Evolutionary conservation across 2,797 vertebrate species (phyloP).

Genomic region (Peromyscus nudipes): DNA sequence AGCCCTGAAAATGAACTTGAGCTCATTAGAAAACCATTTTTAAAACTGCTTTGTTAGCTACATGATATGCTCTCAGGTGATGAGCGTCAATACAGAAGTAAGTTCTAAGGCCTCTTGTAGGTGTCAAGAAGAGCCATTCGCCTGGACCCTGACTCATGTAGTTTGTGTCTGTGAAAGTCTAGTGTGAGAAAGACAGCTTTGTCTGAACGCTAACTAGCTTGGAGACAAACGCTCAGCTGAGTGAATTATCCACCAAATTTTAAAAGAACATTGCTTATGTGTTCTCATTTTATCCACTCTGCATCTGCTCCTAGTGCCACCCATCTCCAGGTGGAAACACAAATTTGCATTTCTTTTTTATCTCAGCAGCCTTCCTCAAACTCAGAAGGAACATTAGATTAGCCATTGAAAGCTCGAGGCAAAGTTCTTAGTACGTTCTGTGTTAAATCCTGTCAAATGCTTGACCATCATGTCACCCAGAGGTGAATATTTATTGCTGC

Average conservation of each 20-base stretch:
- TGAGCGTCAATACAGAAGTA: slow-evolving; percentile 56
- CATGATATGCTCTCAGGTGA: background rate
- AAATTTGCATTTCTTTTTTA: background rate
- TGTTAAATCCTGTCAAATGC: slow-evolving; percentile 25
- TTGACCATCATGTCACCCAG: slow-evolving; percentile 6
- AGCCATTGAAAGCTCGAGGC: background rate
- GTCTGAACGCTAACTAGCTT: background rate
- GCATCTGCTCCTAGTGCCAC: background rate
- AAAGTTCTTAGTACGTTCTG: slow-evolving; percentile 48
- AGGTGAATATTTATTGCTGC: slow-evolving; percentile 41
- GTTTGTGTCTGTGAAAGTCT: slow-evolving; percentile 43
- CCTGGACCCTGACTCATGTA: background rate
- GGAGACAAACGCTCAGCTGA: background rate
- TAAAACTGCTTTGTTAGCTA: slow-evolving; percentile 58
- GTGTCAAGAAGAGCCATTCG: background rate
- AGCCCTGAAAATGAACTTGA: background rate
- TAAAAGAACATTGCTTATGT: background rate
- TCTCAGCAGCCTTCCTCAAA: background rate
- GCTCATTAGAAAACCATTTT: slow-evolving; percentile 64
- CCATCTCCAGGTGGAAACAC: slow-evolving; percentile 32
- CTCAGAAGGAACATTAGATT: background rate
- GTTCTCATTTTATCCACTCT: background rate
- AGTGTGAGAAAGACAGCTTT: background rate
- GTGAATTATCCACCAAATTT: slow-evolving; percentile 29
- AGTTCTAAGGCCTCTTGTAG: slow-evolving; percentile 43